phyloP scores from a whole-genome alignment of 2,888 invertebrate species.

The Flexamia atlantica region DNA sequence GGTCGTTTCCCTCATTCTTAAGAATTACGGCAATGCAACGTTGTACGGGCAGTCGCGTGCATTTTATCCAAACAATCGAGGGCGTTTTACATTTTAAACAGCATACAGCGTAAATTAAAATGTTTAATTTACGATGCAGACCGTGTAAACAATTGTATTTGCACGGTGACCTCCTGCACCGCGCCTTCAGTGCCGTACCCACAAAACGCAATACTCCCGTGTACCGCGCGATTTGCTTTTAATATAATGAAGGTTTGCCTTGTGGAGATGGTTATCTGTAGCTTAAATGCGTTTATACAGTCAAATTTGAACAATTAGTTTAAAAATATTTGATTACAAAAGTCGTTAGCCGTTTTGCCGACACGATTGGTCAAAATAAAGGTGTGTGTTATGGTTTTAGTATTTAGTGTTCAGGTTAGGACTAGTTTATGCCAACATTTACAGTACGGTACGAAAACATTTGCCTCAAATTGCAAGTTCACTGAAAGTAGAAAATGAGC shows the following conservation, averaged over 20 bases:
- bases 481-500: too few species aligned
- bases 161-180: neutral
- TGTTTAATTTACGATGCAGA: slow-evolving; percentile 20
- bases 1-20: slow-evolving; percentile 5
- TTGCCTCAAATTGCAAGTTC: too few species aligned
- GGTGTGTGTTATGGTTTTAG: too few species aligned
- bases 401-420: too few species aligned
- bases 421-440: too few species aligned
- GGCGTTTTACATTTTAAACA: slow-evolving; percentile 52
- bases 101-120: slow-evolving; percentile 20
- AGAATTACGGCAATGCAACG: neutral
- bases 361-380: too few species aligned
- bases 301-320: too few species aligned
- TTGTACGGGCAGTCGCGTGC: slow-evolving; percentile 9
- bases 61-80: neutral
- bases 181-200: slow-evolving; percentile 6
- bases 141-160: slow-evolving; percentile 1
- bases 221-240: slow-evolving; percentile 17
- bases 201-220: slow-evolving; percentile 14
- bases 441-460: too few species aligned
- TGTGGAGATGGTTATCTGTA: neutral
- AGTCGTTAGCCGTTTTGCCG: too few species aligned
- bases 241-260: slow-evolving; percentile 4
- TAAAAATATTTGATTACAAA: too few species aligned
- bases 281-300: neutral